Conservation (phyloP, 30 jellyfish, hydroid and myxozoan species). For the Mastigias papua region DNA sequence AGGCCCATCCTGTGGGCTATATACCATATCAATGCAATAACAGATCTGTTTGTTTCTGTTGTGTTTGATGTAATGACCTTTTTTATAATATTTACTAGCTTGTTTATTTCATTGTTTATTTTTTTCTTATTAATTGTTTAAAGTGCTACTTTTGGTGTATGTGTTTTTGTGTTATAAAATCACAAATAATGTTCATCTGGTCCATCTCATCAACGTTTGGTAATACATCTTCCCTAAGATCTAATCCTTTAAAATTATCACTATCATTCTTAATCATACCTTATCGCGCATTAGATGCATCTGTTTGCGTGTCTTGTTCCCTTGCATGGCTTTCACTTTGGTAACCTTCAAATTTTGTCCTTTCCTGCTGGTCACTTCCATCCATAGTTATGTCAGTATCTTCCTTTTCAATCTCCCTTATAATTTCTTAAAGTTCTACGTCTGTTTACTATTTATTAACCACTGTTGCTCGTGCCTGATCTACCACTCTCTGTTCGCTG, state of each 20-base stretch:
- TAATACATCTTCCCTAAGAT: background rate
- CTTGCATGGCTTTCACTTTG: conserved; percentile 3
- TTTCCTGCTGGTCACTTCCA: background rate
- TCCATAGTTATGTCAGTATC: background rate
- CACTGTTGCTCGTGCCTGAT: conserved; percentile 7
- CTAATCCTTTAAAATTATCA: background rate
- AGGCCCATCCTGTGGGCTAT: background rate
- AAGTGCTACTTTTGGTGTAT: background rate
- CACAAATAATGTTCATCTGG: background rate
- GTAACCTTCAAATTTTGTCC: background rate
- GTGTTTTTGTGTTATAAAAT: background rate
- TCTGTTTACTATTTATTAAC: conserved; percentile 7
- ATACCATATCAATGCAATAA: background rate
- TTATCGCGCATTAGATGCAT: background rate
- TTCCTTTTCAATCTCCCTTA: background rate
- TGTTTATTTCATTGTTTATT: background rate
- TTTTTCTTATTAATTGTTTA: background rate
- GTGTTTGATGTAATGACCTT: background rate
- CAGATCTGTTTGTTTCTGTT: conserved; percentile 8
- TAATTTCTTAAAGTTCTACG: conserved; percentile 24
- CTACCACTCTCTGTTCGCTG: conserved; percentile 5
- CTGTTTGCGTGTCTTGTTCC: background rate
- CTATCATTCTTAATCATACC: background rate
- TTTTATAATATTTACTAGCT: background rate
- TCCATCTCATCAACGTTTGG: background rate